Percentiles rank a stretch among this genome's conserved stretches.
Conservation (phyloP, 2,113 vertebrate genomes). For the Ameiurus melas region DNA sequence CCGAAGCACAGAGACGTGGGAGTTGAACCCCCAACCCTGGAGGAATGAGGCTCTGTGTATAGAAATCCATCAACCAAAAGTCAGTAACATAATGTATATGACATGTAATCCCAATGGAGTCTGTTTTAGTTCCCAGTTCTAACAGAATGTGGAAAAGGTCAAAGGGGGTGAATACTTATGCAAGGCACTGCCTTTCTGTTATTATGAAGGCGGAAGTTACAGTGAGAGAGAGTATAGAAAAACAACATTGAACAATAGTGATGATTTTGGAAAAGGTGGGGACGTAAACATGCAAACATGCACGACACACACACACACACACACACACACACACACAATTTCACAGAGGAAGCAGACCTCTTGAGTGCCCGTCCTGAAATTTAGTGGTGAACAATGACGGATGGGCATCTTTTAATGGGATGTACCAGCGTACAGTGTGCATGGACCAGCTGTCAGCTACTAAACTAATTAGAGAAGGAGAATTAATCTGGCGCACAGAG, state of each 20-base stretch:
- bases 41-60: neutral
- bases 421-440: conserved; percentile 83
- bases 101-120: neutral
- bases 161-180: neutral
- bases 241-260: neutral
- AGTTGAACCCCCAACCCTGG: too few relatives aligned
- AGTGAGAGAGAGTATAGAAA: neutral
- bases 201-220: neutral
- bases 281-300: neutral
- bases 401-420: conserved; percentile 88
- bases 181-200: neutral
- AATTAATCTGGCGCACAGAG: conserved; percentile 87
- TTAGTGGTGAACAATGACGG: conserved; percentile 83
- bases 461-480: conserved; percentile 90
- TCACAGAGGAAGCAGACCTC: conserved; percentile 20
- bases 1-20: too few relatives aligned
- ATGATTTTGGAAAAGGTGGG: neutral
- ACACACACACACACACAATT: neutral
- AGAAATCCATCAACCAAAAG: neutral
- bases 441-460: conserved; percentile 85
- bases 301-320: conserved; percentile 47
- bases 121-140: neutral
- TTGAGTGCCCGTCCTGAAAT: conserved; percentile 78
- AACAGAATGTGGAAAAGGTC: neutral
- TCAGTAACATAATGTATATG: neutral